Conservation (phyloP, 2,113 vertebrate genomes). For the Aptenodytes patagonicus region DNA sequence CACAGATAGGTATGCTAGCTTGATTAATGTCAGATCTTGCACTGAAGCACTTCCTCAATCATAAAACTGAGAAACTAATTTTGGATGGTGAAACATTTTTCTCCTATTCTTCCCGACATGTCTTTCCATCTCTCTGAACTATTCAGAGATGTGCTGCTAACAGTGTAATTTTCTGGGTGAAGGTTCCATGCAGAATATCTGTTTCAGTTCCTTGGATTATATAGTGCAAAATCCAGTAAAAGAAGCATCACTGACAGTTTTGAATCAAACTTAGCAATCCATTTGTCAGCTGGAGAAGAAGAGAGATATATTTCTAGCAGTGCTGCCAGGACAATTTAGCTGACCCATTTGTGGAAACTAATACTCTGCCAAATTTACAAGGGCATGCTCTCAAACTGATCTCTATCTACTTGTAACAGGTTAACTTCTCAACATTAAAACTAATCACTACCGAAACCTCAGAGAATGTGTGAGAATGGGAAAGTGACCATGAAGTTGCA, state of each 20-base stretch:
- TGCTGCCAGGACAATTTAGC: not conserved
- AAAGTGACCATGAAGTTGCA: not conserved
- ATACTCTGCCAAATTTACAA: not conserved
- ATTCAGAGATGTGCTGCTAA: not conserved
- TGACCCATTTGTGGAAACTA: not conserved
- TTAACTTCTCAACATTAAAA: not conserved
- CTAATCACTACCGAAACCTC: not conserved
- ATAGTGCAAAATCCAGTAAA: not conserved
- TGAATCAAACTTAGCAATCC: not conserved
- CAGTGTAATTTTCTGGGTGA: not conserved
- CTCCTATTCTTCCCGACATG: not conserved
- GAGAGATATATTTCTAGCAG: not conserved
- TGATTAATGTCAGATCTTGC: constrained; percentile 1
- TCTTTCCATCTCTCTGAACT: not conserved
- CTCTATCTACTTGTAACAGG: not conserved
- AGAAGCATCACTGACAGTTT: not conserved
- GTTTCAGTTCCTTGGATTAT: not conserved
- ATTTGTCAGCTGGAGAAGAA: not conserved
- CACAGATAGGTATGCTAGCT: not conserved
- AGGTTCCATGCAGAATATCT: not conserved
- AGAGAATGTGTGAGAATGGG: not conserved
- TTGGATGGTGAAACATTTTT: not conserved
- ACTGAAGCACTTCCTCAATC: not conserved
- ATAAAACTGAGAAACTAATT: not conserved
- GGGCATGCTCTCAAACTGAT: not conserved